A percentile compares a stretch with the other conserved stretches of the same genome.
phyloP scores from a whole-genome alignment of 2,113 vertebrate species.

The Aplodontia rufa region DNA sequence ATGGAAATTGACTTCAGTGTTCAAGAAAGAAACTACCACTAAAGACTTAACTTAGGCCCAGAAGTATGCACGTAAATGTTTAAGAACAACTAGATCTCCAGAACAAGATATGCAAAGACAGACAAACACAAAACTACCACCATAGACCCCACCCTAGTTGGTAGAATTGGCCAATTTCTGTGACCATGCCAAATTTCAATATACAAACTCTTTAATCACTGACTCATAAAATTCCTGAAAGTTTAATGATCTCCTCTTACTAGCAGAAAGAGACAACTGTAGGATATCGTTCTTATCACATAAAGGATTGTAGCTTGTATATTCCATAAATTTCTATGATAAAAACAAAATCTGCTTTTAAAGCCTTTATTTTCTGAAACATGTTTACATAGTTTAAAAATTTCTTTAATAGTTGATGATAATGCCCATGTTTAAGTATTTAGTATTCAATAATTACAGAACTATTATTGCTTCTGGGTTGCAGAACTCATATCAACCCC shows the following conservation, averaged over 20 bases:
- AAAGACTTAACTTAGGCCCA: background rate
- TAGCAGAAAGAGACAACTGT: background rate
- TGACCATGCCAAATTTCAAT: background rate
- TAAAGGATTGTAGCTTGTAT: background rate
- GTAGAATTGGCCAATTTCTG: background rate
- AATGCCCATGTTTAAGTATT: background rate
- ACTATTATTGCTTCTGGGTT: background rate
- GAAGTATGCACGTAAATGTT: background rate
- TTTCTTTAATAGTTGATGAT: background rate
- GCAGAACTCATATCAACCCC: background rate
- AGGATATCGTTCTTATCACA: background rate
- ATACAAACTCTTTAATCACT: background rate
- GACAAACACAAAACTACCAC: background rate
- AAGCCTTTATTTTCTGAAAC: background rate
- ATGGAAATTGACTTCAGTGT: background rate
- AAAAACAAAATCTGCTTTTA: background rate
- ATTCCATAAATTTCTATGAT: background rate
- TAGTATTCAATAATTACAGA: background rate
- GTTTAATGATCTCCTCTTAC: background rate
- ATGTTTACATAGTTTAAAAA: background rate
- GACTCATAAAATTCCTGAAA: background rate
- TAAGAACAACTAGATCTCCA: background rate
- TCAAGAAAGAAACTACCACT: background rate
- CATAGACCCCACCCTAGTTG: no score
- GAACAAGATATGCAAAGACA: background rate